Evolutionary conservation across 2,113 vertebrate species (phyloP).

Genomic region (Piprites chloris): DNA sequence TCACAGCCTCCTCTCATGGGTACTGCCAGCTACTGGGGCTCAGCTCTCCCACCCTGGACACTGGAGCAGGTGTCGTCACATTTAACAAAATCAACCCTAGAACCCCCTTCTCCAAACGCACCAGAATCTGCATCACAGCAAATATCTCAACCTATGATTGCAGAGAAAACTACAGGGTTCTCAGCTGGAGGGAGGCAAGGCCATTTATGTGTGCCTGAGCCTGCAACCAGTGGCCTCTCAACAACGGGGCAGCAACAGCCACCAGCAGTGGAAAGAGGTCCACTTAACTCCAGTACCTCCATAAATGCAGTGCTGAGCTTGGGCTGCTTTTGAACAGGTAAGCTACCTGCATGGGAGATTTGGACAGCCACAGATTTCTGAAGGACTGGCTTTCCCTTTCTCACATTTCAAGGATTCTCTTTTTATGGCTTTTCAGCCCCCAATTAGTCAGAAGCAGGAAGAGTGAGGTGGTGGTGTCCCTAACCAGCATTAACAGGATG

Average conservation of each 20-base stretch:
- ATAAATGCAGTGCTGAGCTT: fast-evolving
- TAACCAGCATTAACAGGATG: not conserved
- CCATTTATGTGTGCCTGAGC: fast-evolving
- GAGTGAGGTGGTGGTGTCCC: not conserved
- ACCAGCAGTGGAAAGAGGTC: fast-evolving
- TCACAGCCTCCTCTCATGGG: fast-evolving
- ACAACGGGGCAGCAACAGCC: not conserved
- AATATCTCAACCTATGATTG: not conserved
- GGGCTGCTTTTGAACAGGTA: not conserved
- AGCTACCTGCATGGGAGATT: no score
- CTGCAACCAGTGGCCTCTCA: not conserved
- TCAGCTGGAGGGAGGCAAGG: not conserved
- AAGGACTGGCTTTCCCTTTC: not conserved
- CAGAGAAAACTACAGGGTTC: not conserved
- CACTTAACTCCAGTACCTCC: not conserved
- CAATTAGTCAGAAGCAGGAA: not conserved
- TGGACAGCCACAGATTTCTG: not conserved
- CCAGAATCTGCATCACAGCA: not conserved
- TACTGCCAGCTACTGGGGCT: no score
- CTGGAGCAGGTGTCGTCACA: not conserved
- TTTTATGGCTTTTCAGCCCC: not conserved
- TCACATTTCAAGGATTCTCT: not conserved
- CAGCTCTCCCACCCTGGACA: not conserved
- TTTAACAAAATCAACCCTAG: not conserved
- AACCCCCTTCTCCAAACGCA: not conserved